Evolutionary conservation across 2,113 vertebrate species (phyloP).

Genomic region (Passer domesticus): DNA sequence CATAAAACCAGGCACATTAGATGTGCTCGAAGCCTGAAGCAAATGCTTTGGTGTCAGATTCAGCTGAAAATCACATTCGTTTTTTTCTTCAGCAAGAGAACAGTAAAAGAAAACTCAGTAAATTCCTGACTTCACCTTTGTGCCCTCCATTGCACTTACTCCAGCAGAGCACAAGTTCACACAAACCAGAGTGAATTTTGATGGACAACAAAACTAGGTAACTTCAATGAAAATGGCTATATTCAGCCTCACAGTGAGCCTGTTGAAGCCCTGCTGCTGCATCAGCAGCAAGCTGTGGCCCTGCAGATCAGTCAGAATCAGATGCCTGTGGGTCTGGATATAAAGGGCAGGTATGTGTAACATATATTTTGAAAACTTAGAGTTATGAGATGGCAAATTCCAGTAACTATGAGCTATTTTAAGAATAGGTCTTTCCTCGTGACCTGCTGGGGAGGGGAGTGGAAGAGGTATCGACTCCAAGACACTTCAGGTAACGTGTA

Average conservation of each 20-base stretch:
- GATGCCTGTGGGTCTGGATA: not conserved
- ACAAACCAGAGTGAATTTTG: slow-evolving; percentile 37
- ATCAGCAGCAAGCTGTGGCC: not conserved
- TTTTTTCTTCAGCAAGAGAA: slow-evolving; percentile 41
- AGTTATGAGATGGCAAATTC: slow-evolving; percentile 33
- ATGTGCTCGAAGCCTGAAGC: slow-evolving; percentile 35
- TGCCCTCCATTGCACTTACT: slow-evolving; percentile 36
- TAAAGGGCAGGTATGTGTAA: not conserved
- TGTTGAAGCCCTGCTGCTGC: not conserved
- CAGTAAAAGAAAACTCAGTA: slow-evolving; percentile 58
- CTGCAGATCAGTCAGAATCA: not conserved
- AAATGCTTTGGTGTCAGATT: slow-evolving; percentile 55
- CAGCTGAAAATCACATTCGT: slow-evolving; percentile 53
- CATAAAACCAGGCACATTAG: slow-evolving; percentile 40
- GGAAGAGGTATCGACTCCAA: not conserved
- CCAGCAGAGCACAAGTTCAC: slow-evolving; percentile 13
- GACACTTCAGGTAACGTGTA: slow-evolving; percentile 42
- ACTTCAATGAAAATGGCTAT: slow-evolving; percentile 26
- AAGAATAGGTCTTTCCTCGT: slow-evolving; percentile 13
- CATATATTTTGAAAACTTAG: slow-evolving; percentile 33
- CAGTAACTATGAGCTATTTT: slow-evolving; percentile 45
- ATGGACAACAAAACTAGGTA: slow-evolving; percentile 40
- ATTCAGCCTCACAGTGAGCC: not conserved
- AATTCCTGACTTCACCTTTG: slow-evolving; percentile 49
- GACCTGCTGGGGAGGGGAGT: not conserved